Evolutionary conservation across 2,888 invertebrate species (phyloP).

Genomic region (Orchesella flavescens): DNA sequence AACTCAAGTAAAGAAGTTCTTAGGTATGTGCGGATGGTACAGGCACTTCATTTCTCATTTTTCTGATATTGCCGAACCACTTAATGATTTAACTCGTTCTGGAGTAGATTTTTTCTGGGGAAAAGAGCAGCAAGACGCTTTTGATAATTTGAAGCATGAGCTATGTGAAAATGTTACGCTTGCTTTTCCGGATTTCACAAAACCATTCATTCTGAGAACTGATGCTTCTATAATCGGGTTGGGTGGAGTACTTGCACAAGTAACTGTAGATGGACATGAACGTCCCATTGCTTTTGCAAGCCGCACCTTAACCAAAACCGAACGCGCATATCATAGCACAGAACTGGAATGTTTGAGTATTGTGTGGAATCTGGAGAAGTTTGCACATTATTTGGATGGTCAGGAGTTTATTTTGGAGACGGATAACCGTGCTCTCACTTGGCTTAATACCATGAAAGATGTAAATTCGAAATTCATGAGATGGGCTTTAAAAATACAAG

Average conservation of each 20-base stretch:
- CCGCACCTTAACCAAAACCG: constrained; percentile 48
- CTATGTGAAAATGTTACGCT: constrained; percentile 65
- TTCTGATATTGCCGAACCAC: constrained; percentile 70
- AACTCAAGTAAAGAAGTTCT: constrained; percentile 70
- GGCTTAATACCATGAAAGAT: constrained; percentile 50
- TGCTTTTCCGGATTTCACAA: constrained; percentile 69
- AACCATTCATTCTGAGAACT: constrained; percentile 69
- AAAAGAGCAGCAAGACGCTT: constrained; percentile 56
- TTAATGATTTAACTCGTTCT: constrained; percentile 70
- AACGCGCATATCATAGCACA: constrained; percentile 41
- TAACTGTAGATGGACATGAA: constrained; percentile 47
- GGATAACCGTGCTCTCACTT: constrained; percentile 64
- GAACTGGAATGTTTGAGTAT: constrained; percentile 68
- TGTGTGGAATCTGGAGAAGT: constrained; percentile 68
- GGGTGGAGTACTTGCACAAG: constrained; percentile 72
- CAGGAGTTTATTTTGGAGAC: constrained; percentile 64
- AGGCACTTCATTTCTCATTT: constrained; percentile 72
- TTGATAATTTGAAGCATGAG: constrained; percentile 55
- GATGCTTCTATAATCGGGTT: constrained; percentile 71
- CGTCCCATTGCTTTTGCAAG: constrained; percentile 45
- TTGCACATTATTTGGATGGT: constrained; percentile 65
- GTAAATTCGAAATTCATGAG: constrained; percentile 54
- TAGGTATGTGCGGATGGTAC: constrained; percentile 73
- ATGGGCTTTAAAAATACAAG: constrained; percentile 60
- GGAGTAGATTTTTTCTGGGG: constrained; percentile 64